Evolutionary conservation across 2,888 invertebrate species (phyloP), one percentile per base, ranked within the genome.

Genomic region (Electrophaes corylata): DNA sequence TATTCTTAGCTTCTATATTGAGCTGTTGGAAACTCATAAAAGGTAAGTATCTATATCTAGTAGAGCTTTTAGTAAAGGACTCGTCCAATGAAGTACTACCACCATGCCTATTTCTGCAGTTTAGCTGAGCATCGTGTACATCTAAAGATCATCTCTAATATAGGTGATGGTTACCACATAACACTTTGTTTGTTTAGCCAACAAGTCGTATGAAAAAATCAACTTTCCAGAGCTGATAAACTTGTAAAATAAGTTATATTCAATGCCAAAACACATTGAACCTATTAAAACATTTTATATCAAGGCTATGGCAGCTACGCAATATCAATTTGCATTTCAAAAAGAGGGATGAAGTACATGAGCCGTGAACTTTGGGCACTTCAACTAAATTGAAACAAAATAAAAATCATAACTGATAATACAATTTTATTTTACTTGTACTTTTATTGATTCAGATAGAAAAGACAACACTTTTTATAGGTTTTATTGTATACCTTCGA

Each of bases 241-340:
- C 47, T 57, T 48, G 47, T 20, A 39, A 47, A 44, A 52, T 33
- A 52, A 20, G 5, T 5, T 20, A n/a, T n/a, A 20, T 20, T 20
- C 20, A 20, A 5, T 20, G 20, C 20, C n/a, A n/a, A n/a, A n/a
- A n/a, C n/a, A n/a, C n/a, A 31, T n/a, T 31, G n/a, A 31, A 2
- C 51, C 51, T 55, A 55, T 52, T 50, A 48, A 54, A 43, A 26
- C 18, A 40, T 46, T n/a, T 40, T n/a, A 10, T 12, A 41, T 23
- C 37, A 40, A 39, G 41, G 31, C 26, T 44, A 14, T 14, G 12
- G 10, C 19, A 46, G 29, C 49, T 57, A 33, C 56, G 54, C 45
- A 53, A 66, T 64, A 62, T 58, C 56, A 64, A 66, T 66, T 66
- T 66, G 53, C 56, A 47, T 55, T 35, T 31, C 54, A 53, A 58